Base-by-base conservation (phyloP, 2,797 vertebrate genomes). In the Sebastes diploproa region DNA sequence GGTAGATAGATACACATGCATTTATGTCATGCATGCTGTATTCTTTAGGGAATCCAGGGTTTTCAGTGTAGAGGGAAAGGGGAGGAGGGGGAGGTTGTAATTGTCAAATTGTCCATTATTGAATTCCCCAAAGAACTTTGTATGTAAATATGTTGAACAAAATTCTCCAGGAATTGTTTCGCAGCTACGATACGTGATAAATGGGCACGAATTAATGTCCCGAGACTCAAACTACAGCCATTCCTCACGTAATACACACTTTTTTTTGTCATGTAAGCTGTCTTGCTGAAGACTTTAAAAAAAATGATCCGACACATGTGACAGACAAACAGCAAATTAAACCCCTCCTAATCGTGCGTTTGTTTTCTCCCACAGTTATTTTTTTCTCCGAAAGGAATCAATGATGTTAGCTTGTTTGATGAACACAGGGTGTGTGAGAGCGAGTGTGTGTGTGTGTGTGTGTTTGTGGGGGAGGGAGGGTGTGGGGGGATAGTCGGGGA, bases 81-180 rank as follows among this genome's bases (percentile, higher is more conserved):
- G 27, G 30, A 52, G 38, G 25, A 6, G 9, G 59, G 25, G 77
- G 52, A 38, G 29, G 69, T 34, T 86, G 80, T 86, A 91, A 90
- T 92, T 92, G 92, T 94, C 90, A 94, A 90, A 90, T 93, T 89
- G 90, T 92, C 91, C 86, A 82, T 91, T 87, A 89, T 88, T 88
- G 27, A 94, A 95, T 92, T 94, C 93, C 91, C 93, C 68, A 71
- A 89, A 91, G 92, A 90, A 86, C 88, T 87, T 88, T 87, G 77
- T 88, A 92, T 95, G 91, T 94, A 93, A 95, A 95, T 93, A 89
- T 71, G 82, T 77, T 72, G 75, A 88, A 83, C 71, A 82, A 74
- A 82, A 79, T 89, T 84, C 55, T 85, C 66, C 72, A 81, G 72
- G 73, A 72, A 67, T 78, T 79, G 58, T 84, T 80, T 70, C 27